Evolutionary conservation across 2,888 invertebrate genomes (phyloP), one percentile per base, ranked within the genome.

Genomic region (Heliconius aoede): DNA sequence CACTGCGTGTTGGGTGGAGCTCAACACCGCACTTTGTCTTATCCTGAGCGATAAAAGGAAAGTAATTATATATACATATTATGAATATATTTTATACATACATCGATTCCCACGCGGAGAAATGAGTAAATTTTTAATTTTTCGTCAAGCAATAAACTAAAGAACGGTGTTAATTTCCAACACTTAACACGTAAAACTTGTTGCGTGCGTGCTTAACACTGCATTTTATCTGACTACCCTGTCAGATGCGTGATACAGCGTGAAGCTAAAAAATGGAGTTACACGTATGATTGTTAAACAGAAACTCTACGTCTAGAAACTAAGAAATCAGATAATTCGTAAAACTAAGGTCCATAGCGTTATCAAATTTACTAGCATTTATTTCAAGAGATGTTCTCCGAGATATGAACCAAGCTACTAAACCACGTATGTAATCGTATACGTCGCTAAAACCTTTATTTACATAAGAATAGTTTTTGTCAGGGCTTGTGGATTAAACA

Each of bases 401-500:
- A 78, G 62, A 74, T 78, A 76, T 74, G 78, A 80, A 80, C 72
- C 74, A 71, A 74, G 51, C 46, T 32, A 36, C 18, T 46, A 69
- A 69, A 30, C 46, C 51, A 77, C 32, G 64, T 26, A n/a, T 4
- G 32, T n/a, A 36, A 11, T n/a, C 78, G 74, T 78, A 76, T 72
- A 78, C 72, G 75, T 67, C 71, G 77, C 72, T 76, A 76, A 76
- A 76, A 77, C 77, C 73, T 81, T 81, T 84, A 83, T 83, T 83
- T 84, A 82, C 81, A 80, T 83, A 84, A 84, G 82, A 84, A 84
- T 81, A 81, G 84, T 79, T 81, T 81, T 83, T 82, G 82, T 81
- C 83, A 80, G 79, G 62, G 80, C 79, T 83, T 85, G 87, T 87
- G 87, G 87, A 90, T 90, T 87, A 87, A 88, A 88, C 86, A 88